These are phyloP conservation scores for Lophius piscatorius DNA, from an alignment of 2,113 vertebrate genomes.

Conservation along the genomic window DNA sequence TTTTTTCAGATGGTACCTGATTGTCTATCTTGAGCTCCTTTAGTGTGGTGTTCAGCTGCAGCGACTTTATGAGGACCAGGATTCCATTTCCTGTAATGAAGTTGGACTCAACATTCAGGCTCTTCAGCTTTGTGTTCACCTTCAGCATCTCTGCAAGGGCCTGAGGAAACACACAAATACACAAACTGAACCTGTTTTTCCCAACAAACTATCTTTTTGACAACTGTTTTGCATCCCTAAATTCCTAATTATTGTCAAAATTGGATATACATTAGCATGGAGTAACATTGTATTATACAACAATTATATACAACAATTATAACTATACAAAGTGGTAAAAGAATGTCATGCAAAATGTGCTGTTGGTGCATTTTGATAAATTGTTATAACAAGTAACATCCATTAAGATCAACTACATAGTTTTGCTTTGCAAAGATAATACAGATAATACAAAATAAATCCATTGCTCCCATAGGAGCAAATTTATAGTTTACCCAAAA, in stretches of 20 bases:
- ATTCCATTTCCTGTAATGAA: slow-evolving; percentile 95
- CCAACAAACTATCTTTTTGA: no score
- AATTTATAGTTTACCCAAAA: no score
- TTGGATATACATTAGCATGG: not conserved
- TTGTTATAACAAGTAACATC: no score
- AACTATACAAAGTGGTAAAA: no score
- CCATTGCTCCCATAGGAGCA: no score
- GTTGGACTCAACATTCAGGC: slow-evolving; percentile 97
- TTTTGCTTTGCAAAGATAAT: no score
- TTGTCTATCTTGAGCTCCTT: slow-evolving; percentile 97
- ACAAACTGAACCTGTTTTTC: not conserved
- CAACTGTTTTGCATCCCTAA: not conserved
- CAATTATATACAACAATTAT: no score
- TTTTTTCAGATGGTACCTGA: slow-evolving; percentile 81
- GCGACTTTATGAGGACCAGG: slow-evolving; percentile 85
- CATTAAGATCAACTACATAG: no score
- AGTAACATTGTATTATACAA: not conserved
- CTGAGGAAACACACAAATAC: slow-evolving; percentile 70
- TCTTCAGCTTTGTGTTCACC: slow-evolving; percentile 89
- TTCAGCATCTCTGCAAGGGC: slow-evolving; percentile 95
- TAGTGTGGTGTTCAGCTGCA: slow-evolving; percentile 89
- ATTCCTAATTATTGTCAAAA: not conserved
- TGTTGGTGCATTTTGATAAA: no score
- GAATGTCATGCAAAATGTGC: no score
- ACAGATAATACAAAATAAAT: no score